A percentile compares a stretch with the other conserved stretches of the same genome.
These are phyloP conservation scores for Paratilapia polleni DNA, from an alignment of 2,113 vertebrate species.

Conservation along the genomic window DNA sequence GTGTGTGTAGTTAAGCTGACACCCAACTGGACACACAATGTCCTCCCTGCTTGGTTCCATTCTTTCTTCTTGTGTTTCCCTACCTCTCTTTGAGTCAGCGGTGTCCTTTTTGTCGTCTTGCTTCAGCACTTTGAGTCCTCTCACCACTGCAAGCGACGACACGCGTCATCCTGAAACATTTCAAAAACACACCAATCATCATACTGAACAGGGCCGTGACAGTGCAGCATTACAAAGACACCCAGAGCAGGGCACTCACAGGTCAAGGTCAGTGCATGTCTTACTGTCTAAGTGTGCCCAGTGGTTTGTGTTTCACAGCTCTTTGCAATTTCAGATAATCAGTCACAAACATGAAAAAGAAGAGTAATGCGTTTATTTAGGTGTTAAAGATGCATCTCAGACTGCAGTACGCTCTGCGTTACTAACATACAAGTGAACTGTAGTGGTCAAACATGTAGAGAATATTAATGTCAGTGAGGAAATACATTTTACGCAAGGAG, in stretches of 20 bases:
- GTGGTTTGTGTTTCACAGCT: neutral
- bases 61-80: slow-evolving; percentile 18
- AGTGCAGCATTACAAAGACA: neutral
- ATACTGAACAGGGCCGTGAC: neutral
- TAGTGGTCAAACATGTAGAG: neutral
- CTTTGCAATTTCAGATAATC: neutral
- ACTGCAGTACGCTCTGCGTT: neutral
- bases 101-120: slow-evolving; percentile 24
- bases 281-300: neutral
- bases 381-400: neutral
- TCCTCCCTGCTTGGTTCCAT: slow-evolving; percentile 30
- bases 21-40: slow-evolving; percentile 46
- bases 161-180: slow-evolving; percentile 30
- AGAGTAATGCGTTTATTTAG: neutral
- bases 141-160: neutral
- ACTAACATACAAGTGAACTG: neutral
- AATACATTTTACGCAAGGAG: neutral
- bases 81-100: slow-evolving; percentile 35
- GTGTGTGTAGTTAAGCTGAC: slow-evolving; percentile 26
- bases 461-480: neutral
- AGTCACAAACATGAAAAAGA: neutral
- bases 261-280: slow-evolving; percentile 24
- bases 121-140: slow-evolving; percentile 46
- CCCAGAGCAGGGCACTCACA: neutral
- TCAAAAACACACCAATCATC: slow-evolving; percentile 27